Percentiles rank a stretch among this genome's conserved stretches.
Conservation (phyloP, 2,797 vertebrate genomes). For the Cacajao melanocephalus region DNA sequence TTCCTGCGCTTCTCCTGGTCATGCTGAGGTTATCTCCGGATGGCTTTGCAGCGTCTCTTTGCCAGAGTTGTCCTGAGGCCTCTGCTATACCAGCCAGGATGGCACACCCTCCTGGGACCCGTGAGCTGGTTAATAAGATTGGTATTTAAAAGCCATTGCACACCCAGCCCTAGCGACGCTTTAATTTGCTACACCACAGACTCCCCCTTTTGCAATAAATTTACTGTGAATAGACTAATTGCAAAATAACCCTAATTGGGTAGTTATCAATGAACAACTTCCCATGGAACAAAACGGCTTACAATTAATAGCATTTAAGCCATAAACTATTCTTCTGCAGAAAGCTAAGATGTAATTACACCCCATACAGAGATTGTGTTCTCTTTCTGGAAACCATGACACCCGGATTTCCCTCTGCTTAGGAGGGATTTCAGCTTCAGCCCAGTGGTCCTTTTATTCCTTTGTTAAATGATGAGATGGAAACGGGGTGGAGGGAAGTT, state of each 20-base stretch:
- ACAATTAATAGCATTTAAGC: conserved; percentile 87
- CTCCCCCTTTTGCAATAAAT: conserved; percentile 84
- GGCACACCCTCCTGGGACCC: conserved; percentile 60
- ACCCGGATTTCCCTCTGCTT: conserved; percentile 68
- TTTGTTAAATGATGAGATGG: not conserved
- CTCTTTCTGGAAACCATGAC: conserved; percentile 75
- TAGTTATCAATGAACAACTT: conserved; percentile 87
- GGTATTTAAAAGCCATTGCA: conserved; percentile 73
- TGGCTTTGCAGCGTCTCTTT: conserved; percentile 80
- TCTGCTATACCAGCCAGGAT: not conserved
- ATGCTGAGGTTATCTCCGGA: not conserved
- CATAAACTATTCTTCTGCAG: conserved; percentile 80
- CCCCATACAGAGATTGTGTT: conserved; percentile 74
- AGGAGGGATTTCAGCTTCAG: conserved; percentile 51
- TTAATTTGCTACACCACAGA: conserved; percentile 81
- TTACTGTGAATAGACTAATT: conserved; percentile 88
- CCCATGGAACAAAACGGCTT: conserved; percentile 85
- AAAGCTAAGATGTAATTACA: conserved; percentile 83
- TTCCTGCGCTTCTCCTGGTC: not conserved
- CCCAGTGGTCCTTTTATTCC: conserved; percentile 60
- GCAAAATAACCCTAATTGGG: conserved; percentile 88
- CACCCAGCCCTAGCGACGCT: conserved; percentile 65
- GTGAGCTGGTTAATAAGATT: conserved; percentile 57
- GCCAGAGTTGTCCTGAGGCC: not conserved
- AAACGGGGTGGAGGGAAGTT: not conserved